phyloP scores from a whole-genome alignment of 2,113 vertebrate species.

The Phylloscopus trochiloides region DNA sequence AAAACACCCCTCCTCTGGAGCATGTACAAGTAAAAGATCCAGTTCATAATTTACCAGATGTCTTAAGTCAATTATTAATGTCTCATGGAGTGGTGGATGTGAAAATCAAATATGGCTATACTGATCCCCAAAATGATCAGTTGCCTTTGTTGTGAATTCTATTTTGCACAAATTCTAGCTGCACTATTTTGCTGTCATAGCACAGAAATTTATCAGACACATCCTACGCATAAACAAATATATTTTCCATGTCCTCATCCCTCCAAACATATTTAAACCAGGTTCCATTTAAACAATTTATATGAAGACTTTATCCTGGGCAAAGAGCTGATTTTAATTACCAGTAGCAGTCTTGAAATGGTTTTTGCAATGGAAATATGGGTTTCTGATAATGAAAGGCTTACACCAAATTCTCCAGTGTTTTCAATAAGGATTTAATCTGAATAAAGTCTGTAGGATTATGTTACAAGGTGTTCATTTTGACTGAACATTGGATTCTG shows the following conservation, averaged over 20 bases:
- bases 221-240: not conserved
- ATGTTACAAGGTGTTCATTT: not conserved
- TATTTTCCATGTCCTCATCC: not conserved
- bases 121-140: not conserved
- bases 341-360: not conserved
- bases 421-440: not conserved
- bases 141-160: not conserved
- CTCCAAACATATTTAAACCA: not conserved
- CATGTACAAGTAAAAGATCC: not conserved
- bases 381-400: conserved; percentile 3
- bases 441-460: conserved; percentile 7
- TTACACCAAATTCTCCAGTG: not conserved
- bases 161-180: not conserved
- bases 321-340: conserved; percentile 3
- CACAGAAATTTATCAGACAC: not conserved
- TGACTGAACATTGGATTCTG: not conserved
- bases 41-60: not conserved
- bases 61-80: not conserved
- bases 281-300: not conserved
- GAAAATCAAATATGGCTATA: conserved; percentile 20
- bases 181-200: not conserved
- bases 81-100: not conserved
- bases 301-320: not conserved
- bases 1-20: not conserved
- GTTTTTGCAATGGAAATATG: conserved; percentile 7